Percentiles rank a stretch among this genome's conserved stretches.
Conservation (phyloP, 2,797 vertebrate species). For the Naso thynnoides region DNA sequence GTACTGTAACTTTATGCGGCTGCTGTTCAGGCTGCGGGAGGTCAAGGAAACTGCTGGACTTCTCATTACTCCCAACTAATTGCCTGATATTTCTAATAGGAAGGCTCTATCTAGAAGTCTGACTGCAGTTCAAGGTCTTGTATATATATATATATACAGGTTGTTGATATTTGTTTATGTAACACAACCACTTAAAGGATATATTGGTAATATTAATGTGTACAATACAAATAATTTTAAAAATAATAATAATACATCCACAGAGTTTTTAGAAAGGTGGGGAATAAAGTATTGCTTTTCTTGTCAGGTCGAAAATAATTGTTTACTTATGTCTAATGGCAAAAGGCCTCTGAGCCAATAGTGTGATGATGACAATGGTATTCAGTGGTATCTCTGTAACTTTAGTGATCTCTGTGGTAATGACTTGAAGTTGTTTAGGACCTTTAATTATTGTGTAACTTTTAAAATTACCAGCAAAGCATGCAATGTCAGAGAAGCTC, state of each 20-base stretch:
- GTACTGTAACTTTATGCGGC: conserved; percentile 16
- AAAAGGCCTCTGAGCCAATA: no score
- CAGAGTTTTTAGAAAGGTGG: no score
- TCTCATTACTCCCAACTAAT: conserved; percentile 33
- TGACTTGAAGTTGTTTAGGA: no score
- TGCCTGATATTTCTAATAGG: conserved; percentile 18
- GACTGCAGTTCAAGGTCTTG: conserved; percentile 43
- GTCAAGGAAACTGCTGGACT: conserved; percentile 49
- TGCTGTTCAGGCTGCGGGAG: conserved; percentile 27
- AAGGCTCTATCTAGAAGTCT: not conserved
- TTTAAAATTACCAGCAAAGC: not conserved
- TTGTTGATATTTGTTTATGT: not conserved
- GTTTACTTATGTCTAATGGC: no score
- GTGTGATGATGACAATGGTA: no score
- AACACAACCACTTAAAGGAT: not conserved
- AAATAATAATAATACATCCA: no score
- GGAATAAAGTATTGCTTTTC: no score
- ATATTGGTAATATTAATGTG: no score
- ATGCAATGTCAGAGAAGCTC: not conserved
- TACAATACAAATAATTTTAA: no score
- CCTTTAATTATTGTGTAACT: not conserved
- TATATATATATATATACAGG: conserved; percentile 1
- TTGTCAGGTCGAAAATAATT: no score
- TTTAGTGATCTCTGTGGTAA: no score
- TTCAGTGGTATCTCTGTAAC: no score